Conservation (phyloP, 2,888 invertebrate genomes). For the Escarpia spicata region DNA sequence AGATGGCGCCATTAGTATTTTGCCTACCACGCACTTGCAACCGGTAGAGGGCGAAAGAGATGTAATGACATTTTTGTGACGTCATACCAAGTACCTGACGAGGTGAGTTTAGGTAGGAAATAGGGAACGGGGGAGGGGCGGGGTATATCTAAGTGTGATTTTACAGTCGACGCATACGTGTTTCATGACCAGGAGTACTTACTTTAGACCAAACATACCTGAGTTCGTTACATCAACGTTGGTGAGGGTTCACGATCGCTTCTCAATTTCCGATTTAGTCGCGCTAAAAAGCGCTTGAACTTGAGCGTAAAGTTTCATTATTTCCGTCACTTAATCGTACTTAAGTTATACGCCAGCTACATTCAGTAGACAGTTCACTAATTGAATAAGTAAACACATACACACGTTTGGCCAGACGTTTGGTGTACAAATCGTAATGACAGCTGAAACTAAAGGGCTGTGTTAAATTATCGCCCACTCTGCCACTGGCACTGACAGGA, state of each 20-base stretch:
- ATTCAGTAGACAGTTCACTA: neutral
- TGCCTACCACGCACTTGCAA: neutral
- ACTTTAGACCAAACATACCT: neutral
- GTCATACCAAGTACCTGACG: constrained; percentile 3
- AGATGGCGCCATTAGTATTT: neutral
- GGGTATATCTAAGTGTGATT: neutral
- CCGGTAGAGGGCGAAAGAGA: neutral
- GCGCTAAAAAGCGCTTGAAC: neutral
- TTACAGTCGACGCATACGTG: neutral
- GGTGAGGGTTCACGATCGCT: neutral
- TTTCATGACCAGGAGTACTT: neutral
- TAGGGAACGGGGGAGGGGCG: constrained; percentile 4
- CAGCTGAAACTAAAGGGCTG: neutral
- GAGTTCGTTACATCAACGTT: neutral
- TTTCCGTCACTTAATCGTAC: neutral
- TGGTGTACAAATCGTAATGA: neutral
- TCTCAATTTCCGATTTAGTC: neutral
- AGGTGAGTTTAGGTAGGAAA: constrained; percentile 9
- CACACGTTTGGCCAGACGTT: neutral
- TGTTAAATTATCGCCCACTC: constrained; percentile 13
- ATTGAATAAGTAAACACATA: neutral
- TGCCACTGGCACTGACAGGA: neutral
- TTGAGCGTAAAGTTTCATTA: neutral
- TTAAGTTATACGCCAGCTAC: neutral
- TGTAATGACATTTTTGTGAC: constrained; percentile 4